Conservation (phyloP, 1,140 invertebrate genomes). For the Pantala flavescens region DNA sequence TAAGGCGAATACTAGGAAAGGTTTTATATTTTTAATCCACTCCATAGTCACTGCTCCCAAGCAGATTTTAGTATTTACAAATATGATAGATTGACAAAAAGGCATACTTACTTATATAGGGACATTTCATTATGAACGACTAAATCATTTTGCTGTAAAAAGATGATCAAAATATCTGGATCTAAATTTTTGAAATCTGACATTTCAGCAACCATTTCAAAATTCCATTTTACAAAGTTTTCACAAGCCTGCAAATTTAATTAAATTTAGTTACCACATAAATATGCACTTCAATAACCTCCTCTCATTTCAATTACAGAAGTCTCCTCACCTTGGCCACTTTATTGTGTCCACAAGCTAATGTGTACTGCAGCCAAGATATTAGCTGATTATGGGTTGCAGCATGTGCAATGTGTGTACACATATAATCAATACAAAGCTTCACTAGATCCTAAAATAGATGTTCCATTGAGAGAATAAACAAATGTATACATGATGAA, state of each 20-base stretch:
- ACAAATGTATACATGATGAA: background rate
- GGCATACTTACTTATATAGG: conserved; percentile 50
- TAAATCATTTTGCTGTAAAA: conserved; percentile 74
- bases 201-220: conserved; percentile 68
- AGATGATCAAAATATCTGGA: conserved; percentile 59
- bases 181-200: conserved; percentile 75
- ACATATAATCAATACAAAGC: conserved; percentile 80
- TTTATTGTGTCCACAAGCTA: conserved; percentile 66
- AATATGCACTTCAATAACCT: background rate
- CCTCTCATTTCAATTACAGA: conserved; percentile 40
- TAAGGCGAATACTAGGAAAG: too few species aligned
- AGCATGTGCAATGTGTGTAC: conserved; percentile 71
- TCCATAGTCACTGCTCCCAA: too few species aligned
- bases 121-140: conserved; percentile 85
- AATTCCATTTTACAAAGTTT: conserved; percentile 86
- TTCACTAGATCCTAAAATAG: conserved; percentile 59
- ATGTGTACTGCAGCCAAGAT: conserved; percentile 82
- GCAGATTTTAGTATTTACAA: too few species aligned
- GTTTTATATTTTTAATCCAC: too few species aligned
- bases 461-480: conserved; percentile 12
- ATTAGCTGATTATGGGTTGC: conserved; percentile 67
- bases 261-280: background rate
- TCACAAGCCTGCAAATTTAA: conserved; percentile 47
- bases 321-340: conserved; percentile 47
- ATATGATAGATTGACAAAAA: too few species aligned